These are phyloP conservation scores for Myotis findleyi DNA, from an alignment of 2,797 vertebrate genomes.

Conservation along the genomic window DNA sequence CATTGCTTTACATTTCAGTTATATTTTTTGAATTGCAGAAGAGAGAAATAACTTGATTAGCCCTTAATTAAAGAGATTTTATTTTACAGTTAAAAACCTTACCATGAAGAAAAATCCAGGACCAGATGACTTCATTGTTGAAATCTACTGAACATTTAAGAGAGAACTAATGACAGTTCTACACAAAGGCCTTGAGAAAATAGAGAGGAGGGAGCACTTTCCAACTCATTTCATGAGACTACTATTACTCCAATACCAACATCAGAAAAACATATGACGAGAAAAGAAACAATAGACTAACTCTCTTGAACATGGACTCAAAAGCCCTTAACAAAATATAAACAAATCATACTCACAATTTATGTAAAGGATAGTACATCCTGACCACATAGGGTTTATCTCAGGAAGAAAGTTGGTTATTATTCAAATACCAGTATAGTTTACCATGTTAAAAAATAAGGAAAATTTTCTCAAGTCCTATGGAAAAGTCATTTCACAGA, in stretches of 20 bases:
- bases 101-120: constrained; percentile 40
- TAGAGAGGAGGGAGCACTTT: constrained; percentile 4
- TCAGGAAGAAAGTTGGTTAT: constrained; percentile 2
- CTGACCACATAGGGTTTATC: background rate
- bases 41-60: constrained; percentile 1
- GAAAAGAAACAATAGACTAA: background rate
- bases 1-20: background rate
- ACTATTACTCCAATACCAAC: background rate
- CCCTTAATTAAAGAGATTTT: constrained; percentile 23
- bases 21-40: background rate
- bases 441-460: constrained; percentile 25
- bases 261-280: background rate
- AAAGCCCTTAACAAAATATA: constrained; percentile 30
- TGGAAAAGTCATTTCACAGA: background rate
- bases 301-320: background rate
- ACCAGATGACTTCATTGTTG: background rate
- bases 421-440: background rate
- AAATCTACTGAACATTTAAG: background rate
- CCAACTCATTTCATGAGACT: background rate
- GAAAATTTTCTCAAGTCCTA: background rate
- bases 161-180: background rate
- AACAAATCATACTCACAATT: background rate
- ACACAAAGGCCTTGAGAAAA: constrained; percentile 5
- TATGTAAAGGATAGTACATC: background rate
- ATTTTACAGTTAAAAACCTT: constrained; percentile 12